phyloP scores from a whole-genome alignment of 2,797 vertebrate genomes.

The Eupleurogrammus muticus region DNA sequence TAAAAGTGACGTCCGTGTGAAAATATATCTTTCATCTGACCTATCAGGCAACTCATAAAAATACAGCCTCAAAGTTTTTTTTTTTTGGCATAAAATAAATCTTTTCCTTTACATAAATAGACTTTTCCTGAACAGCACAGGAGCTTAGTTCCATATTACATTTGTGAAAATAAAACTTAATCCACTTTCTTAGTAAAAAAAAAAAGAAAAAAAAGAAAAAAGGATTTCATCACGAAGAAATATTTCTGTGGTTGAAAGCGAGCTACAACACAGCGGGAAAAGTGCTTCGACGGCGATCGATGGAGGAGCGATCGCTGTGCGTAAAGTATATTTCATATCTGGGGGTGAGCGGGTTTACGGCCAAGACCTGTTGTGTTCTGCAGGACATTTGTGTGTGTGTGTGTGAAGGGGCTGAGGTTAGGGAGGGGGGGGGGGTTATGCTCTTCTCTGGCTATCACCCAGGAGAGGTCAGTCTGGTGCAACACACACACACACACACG shows the following conservation, averaged over 20 bases:
- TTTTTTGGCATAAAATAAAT: slow-evolving; percentile 68
- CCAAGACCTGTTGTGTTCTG: slow-evolving; percentile 25
- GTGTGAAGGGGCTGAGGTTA: slow-evolving; percentile 9
- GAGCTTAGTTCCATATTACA: slow-evolving; percentile 23
- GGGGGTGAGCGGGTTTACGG: neutral
- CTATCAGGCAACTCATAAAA: slow-evolving; percentile 59
- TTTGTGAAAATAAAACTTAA: slow-evolving; percentile 63
- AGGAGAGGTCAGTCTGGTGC: slow-evolving; percentile 65
- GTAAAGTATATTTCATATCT: slow-evolving; percentile 18
- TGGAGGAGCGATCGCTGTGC: slow-evolving; percentile 15
- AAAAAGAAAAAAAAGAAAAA: too few relatives aligned
- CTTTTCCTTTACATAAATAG: slow-evolving; percentile 72
- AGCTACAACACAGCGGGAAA: slow-evolving; percentile 64
- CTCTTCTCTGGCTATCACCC: slow-evolving; percentile 52
- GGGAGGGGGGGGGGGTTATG: slow-evolving; percentile 3
- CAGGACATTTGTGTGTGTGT: slow-evolving; percentile 2
- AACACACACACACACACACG: slow-evolving; percentile 30
- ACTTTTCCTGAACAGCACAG: slow-evolving; percentile 51
- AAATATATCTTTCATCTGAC: slow-evolving; percentile 55
- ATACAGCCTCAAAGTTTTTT: slow-evolving; percentile 45
- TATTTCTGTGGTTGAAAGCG: slow-evolving; percentile 13
- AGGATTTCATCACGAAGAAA: too few relatives aligned
- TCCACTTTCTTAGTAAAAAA: slow-evolving; percentile 48
- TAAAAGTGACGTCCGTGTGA: slow-evolving; percentile 39
- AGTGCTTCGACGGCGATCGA: slow-evolving; percentile 61